These are phyloP conservation scores for Rotaria socialis DNA, from an alignment of 2,888 invertebrate species.

Conservation along the genomic window DNA sequence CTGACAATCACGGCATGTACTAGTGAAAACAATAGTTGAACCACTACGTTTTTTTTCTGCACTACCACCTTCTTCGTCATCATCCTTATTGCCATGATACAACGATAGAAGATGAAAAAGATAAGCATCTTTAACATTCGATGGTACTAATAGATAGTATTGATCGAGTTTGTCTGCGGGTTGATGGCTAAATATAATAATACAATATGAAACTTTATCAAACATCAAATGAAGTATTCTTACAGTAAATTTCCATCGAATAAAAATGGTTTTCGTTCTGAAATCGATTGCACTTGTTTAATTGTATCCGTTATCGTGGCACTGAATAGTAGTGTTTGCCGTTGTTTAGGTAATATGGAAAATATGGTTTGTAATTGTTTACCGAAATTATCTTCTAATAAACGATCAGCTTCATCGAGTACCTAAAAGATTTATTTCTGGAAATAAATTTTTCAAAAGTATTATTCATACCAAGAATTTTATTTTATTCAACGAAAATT, in stretches of 20 bases:
- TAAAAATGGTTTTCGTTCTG: constrained; percentile 63
- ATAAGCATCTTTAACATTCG: constrained; percentile 84
- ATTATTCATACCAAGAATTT: constrained; percentile 57
- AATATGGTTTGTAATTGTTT: constrained; percentile 69
- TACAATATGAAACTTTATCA: neutral
- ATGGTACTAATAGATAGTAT: constrained; percentile 81
- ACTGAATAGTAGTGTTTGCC: constrained; percentile 84
- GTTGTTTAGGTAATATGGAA: constrained; percentile 70
- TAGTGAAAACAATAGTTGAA: constrained; percentile 86
- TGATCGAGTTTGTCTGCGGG: constrained; percentile 67
- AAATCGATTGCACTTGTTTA: constrained; percentile 67
- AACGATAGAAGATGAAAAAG: constrained; percentile 65
- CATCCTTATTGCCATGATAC: constrained; percentile 37
- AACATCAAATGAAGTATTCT: constrained; percentile 42
- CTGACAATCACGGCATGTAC: constrained; percentile 90
- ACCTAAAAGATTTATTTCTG: too few species aligned
- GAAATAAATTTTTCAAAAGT: too few species aligned
- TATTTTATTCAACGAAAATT: constrained; percentile 57
- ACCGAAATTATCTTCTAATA: constrained; percentile 64
- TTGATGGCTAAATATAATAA: constrained; percentile 41
- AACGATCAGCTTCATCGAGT: constrained; percentile 90
- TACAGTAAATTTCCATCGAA: constrained; percentile 68
- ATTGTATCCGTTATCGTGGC: constrained; percentile 86
- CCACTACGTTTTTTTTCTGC: constrained; percentile 66
- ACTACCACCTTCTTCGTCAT: constrained; percentile 61